phyloP scores from a whole-genome alignment of 2,113 vertebrate species.

The Epinephelus cyanopodus region DNA sequence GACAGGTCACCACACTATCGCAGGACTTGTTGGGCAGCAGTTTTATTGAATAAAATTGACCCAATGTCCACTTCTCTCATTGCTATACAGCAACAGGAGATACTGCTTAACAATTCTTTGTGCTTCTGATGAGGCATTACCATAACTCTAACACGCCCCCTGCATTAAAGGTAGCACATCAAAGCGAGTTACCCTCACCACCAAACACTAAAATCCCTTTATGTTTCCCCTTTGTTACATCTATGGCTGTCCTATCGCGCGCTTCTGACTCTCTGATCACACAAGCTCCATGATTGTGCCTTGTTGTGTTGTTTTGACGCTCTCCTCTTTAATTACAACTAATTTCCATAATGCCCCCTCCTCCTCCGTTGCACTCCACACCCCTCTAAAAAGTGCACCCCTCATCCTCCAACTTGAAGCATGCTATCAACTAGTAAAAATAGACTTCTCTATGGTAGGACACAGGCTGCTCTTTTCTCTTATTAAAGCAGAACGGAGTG shows the following conservation, averaged over 20 bases:
- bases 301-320: conserved; percentile 57
- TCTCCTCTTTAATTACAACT: conserved; percentile 69
- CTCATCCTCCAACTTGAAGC: conserved; percentile 13
- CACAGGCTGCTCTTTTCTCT: conserved; percentile 21
- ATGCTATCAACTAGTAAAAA: conserved; percentile 41
- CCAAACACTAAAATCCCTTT: conserved; percentile 48
- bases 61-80: conserved; percentile 36
- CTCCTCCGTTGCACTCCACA: neutral
- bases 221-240: conserved; percentile 47
- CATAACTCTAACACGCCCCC: conserved; percentile 46
- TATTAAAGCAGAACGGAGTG: conserved; percentile 50
- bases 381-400: neutral
- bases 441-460: conserved; percentile 21
- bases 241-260: conserved; percentile 32
- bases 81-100: conserved; percentile 45
- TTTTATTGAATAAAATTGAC: conserved; percentile 3
- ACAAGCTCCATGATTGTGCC: conserved; percentile 50
- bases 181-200: conserved; percentile 52
- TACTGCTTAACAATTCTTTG: conserved; percentile 23
- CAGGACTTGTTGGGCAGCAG: neutral
- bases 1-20: too few species aligned
- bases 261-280: conserved; percentile 46
- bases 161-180: conserved; percentile 54
- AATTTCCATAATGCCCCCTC: conserved; percentile 44
- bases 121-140: conserved; percentile 57